These are phyloP conservation scores for Antedon mediterranea DNA, from an alignment of 53 echinoderm and acorn worm genomes.

Conservation along the genomic window DNA sequence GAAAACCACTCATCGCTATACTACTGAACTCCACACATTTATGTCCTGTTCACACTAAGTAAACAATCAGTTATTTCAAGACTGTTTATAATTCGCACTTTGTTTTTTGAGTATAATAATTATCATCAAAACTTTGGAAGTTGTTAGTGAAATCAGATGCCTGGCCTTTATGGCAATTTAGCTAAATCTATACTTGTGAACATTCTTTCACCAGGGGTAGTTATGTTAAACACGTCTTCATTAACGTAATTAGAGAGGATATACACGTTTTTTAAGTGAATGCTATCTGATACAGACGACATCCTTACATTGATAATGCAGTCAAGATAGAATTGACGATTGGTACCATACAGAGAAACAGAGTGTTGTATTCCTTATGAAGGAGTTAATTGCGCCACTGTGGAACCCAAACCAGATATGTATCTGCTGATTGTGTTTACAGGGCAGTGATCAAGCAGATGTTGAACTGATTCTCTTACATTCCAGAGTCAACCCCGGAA, in stretches of 20 bases:
- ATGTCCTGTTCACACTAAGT: background rate
- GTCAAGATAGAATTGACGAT: background rate
- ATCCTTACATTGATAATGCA: background rate
- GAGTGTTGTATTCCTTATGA: background rate
- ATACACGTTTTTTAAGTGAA: background rate
- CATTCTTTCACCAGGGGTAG: background rate
- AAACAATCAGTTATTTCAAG: background rate
- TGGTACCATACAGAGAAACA: background rate
- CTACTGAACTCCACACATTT: background rate
- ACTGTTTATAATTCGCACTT: background rate
- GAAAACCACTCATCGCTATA: background rate
- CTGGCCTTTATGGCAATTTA: background rate
- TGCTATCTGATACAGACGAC: background rate
- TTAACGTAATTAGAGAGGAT: background rate
- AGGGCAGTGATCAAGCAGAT: background rate
- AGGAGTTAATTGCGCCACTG: background rate
- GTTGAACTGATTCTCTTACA: background rate
- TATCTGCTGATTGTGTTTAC: background rate
- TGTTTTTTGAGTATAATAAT: background rate
- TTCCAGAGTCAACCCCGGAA: background rate
- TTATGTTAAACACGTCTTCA: background rate
- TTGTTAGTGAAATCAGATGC: background rate
- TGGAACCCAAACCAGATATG: background rate
- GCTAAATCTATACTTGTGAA: background rate
- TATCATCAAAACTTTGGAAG: background rate